Conservation (phyloP, 2,113 vertebrate genomes). For the Cygnus atratus region DNA sequence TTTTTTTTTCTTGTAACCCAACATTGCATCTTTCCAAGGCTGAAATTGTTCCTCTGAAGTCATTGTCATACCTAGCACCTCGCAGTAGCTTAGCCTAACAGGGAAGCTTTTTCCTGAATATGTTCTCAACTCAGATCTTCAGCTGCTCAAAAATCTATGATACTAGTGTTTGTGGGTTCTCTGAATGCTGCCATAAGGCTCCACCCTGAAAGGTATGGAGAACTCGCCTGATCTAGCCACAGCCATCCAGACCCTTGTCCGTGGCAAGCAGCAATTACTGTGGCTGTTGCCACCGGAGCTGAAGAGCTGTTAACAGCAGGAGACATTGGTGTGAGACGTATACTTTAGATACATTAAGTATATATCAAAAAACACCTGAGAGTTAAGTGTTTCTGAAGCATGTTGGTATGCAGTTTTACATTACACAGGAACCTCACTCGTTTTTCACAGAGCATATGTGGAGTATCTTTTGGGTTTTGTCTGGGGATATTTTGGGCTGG, state of each 20-base stretch:
- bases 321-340: background rate
- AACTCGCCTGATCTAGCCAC: background rate
- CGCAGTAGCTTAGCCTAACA: background rate
- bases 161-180: background rate
- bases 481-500: accelerated
- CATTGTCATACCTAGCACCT: background rate
- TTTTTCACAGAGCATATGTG: background rate
- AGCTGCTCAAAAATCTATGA: background rate
- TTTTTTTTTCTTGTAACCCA: background rate
- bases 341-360: background rate
- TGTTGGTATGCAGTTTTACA: background rate
- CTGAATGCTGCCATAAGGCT: background rate
- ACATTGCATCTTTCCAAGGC: background rate
- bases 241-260: background rate
- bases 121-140: background rate
- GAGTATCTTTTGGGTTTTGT: background rate
- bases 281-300: background rate
- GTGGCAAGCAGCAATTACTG: background rate
- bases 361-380: background rate
- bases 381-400: background rate
- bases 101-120: background rate
- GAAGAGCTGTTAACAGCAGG: background rate
- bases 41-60: background rate
- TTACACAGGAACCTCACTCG: background rate
- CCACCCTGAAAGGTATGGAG: background rate